Percentiles rank a stretch among this genome's conserved stretches.
Conservation (phyloP, 2,797 vertebrate species). For the Ceyx erithaca region DNA sequence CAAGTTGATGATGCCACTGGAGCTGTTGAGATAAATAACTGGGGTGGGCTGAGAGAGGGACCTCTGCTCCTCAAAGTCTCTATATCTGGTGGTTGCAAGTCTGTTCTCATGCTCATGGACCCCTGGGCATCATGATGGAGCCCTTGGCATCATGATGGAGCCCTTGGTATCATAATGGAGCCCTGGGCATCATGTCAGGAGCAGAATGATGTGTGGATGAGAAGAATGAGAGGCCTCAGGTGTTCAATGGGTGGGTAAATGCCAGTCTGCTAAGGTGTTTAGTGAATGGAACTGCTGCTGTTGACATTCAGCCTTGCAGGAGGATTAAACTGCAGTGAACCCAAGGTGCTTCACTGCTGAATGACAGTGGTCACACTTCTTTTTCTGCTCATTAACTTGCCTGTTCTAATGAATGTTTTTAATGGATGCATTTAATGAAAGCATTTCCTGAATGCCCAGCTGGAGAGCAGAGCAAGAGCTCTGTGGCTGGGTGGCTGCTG, state of each 20-base stretch:
- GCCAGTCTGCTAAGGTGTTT: conserved; percentile 11
- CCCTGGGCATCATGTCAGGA: not conserved
- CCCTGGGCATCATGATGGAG: not conserved
- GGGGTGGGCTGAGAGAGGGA: not conserved
- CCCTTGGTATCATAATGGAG: not conserved
- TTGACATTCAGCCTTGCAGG: not conserved
- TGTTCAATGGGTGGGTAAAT: not conserved
- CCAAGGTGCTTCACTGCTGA: not conserved
- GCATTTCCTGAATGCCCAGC: not conserved
- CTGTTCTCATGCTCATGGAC: accelerated
- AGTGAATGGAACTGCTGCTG: not conserved
- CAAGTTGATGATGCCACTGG: not conserved
- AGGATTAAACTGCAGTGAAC: not conserved
- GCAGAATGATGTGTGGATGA: not conserved
- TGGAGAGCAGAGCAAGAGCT: not conserved
- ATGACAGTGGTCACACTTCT: accelerated
- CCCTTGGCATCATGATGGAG: no score
- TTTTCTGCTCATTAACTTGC: not conserved
- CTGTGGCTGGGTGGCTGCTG: not conserved
- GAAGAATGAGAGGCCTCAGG: not conserved
- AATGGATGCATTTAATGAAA: no score
- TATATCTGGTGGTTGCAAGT: accelerated
- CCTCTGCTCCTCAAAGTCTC: accelerated
- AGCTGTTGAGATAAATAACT: accelerated
- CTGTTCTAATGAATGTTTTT: not conserved